Conservation (phyloP, 2,797 vertebrate species). For the Enoplosus armatus region DNA sequence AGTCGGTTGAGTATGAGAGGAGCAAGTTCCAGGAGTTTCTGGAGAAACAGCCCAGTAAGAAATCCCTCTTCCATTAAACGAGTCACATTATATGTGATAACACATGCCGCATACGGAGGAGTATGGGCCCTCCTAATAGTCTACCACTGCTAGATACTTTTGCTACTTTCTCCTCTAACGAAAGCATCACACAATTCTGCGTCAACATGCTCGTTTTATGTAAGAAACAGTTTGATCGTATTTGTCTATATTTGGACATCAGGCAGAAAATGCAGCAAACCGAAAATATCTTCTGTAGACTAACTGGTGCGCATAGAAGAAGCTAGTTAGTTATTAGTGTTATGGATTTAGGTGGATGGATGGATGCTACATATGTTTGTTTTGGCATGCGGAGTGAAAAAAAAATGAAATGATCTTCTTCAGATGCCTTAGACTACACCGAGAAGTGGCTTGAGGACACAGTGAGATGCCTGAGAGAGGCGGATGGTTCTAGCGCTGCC, state of each 20-base stretch:
- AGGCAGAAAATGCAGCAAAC: background rate
- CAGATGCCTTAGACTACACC: constrained; percentile 94
- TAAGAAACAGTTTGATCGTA: too few relatives aligned
- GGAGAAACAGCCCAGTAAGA: constrained; percentile 96
- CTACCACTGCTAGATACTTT: background rate
- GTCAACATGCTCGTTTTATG: background rate
- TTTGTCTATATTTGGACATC: background rate
- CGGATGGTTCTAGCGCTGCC: constrained; percentile 58
- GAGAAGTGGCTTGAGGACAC: constrained; percentile 94
- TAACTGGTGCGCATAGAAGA: background rate
- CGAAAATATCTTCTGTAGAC: background rate
- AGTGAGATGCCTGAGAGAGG: constrained; percentile 79
- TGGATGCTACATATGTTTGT: background rate
- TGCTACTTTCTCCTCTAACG: background rate
- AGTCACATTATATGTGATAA: background rate
- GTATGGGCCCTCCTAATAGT: background rate
- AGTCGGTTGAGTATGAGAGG: constrained; percentile 96
- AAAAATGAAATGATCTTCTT: too few relatives aligned
- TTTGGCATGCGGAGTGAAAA: background rate
- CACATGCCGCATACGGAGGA: too few relatives aligned
- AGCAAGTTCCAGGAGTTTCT: constrained; percentile 96
- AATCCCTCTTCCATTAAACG: background rate
- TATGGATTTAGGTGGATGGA: background rate
- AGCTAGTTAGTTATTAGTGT: background rate
- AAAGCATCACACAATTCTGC: background rate